phyloP scores from a whole-genome alignment of 2,113 vertebrate genomes.

The Phaetusa simplex region DNA sequence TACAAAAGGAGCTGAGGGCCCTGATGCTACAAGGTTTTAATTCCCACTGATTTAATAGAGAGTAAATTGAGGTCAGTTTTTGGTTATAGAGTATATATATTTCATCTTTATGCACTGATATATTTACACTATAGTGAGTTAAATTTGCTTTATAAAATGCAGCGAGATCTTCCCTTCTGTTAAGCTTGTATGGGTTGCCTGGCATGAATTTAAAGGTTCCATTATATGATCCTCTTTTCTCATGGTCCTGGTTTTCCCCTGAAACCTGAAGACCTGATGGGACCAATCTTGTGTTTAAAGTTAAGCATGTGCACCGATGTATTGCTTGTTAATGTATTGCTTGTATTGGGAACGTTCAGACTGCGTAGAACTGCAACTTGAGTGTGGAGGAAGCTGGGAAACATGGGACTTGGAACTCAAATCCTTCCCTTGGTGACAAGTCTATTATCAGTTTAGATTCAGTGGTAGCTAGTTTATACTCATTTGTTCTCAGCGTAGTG shows the following conservation, averaged over 20 bases:
- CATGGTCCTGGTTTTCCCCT: neutral
- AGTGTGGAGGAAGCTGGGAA: neutral
- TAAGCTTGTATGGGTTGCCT: neutral
- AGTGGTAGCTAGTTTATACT: neutral
- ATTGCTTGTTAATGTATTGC: neutral
- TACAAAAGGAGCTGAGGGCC: neutral
- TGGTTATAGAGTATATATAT: neutral
- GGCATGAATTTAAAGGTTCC: neutral
- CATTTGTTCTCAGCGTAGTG: neutral
- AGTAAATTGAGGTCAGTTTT: neutral
- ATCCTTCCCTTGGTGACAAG: neutral
- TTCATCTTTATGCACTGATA: neutral
- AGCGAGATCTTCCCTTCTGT: neutral
- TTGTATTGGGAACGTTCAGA: neutral
- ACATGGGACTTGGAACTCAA: neutral
- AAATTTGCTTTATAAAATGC: neutral
- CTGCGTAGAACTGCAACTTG: neutral
- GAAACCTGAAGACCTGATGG: neutral
- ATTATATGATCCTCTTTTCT: neutral
- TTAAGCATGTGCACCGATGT: neutral
- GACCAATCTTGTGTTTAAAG: neutral
- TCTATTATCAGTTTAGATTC: neutral
- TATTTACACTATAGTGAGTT: neutral
- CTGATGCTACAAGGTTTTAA: neutral
- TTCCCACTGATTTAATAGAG: neutral